Percentiles rank a stretch among this genome's conserved stretches.
Evolutionary conservation across 2,888 invertebrate genomes (phyloP).

Genomic region (Tortricodes alternella): DNA sequence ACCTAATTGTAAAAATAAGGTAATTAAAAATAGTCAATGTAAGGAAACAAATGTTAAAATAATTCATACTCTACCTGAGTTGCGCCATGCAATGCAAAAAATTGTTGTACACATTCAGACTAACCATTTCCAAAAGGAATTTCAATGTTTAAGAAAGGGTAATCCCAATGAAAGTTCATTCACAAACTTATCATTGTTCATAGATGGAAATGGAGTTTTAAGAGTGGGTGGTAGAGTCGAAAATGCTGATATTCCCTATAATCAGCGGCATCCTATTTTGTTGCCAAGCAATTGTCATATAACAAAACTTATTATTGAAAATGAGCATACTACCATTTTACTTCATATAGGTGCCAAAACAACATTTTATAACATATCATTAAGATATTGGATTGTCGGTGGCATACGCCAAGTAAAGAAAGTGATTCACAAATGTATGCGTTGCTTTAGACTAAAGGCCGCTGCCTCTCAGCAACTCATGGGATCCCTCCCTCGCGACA

Average conservation of each 20-base stretch:
- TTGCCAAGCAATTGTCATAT: constrained; percentile 1
- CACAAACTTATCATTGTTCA: too few relatives aligned
- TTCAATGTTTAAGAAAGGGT: too few relatives aligned
- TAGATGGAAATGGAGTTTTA: background rate
- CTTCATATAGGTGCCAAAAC: background rate
- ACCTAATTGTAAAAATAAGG: background rate
- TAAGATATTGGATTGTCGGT: background rate
- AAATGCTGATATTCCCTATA: background rate
- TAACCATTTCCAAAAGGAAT: too few relatives aligned
- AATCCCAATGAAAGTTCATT: too few relatives aligned
- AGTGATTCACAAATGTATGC: background rate
- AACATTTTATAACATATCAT: background rate
- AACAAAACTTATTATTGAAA: background rate
- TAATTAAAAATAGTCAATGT: too few relatives aligned
- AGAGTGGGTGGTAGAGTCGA: background rate
- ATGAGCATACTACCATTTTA: background rate
- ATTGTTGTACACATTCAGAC: too few relatives aligned
- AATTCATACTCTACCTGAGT: too few relatives aligned
- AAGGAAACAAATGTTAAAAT: too few relatives aligned
- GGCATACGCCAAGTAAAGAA: background rate
- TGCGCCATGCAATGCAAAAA: too few relatives aligned
- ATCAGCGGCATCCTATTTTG: background rate
- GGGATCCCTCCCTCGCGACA: background rate
- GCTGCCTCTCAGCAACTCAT: background rate
- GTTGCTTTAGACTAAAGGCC: background rate